A percentile compares a stretch with the other conserved stretches of the same genome.
Evolutionary conservation across 2,797 vertebrate genomes (phyloP).

Genomic region (Myripristis murdjan): DNA sequence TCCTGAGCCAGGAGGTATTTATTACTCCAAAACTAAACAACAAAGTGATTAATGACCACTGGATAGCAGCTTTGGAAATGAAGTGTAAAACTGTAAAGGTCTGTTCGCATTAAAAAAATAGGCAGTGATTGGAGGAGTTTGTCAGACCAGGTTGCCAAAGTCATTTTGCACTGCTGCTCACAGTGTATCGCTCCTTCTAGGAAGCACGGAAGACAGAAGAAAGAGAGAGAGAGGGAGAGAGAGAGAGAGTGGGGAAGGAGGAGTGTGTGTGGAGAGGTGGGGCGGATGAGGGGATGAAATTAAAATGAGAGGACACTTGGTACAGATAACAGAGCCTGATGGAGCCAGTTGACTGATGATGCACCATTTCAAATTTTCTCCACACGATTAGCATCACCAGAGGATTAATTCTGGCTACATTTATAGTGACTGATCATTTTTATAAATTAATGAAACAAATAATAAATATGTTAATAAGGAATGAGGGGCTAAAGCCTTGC

Average conservation of each 20-base stretch:
- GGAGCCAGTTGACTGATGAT: conserved; percentile 75
- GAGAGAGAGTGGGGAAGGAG: background rate
- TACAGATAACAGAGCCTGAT: conserved; percentile 69
- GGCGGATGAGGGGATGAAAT: conserved; percentile 54
- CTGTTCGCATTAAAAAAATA: conserved; percentile 29
- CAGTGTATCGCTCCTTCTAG: conserved; percentile 50
- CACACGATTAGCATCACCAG: conserved; percentile 70
- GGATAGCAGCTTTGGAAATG: conserved; percentile 38
- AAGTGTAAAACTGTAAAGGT: conserved; percentile 54
- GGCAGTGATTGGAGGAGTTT: conserved; percentile 45
- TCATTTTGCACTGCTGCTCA: conserved; percentile 40
- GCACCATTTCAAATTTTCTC: conserved; percentile 70
- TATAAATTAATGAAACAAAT: conserved; percentile 76
- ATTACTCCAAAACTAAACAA: conserved; percentile 15
- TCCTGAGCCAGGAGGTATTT: conserved; percentile 6
- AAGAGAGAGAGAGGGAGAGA: background rate
- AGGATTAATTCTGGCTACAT: conserved; percentile 71
- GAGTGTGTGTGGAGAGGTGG: background rate
- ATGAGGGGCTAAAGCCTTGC: conserved; percentile 64
- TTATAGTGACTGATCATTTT: conserved; percentile 72
- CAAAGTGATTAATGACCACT: conserved; percentile 41
- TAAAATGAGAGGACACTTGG: conserved; percentile 70
- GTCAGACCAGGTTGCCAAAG: conserved; percentile 50
- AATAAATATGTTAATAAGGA: conserved; percentile 75
- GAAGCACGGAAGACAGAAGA: conserved; percentile 43